Evolutionary conservation across 2,888 invertebrate species (phyloP), one percentile per base, ranked within the genome.

Genomic region (Nephrotoma appendiculata): DNA sequence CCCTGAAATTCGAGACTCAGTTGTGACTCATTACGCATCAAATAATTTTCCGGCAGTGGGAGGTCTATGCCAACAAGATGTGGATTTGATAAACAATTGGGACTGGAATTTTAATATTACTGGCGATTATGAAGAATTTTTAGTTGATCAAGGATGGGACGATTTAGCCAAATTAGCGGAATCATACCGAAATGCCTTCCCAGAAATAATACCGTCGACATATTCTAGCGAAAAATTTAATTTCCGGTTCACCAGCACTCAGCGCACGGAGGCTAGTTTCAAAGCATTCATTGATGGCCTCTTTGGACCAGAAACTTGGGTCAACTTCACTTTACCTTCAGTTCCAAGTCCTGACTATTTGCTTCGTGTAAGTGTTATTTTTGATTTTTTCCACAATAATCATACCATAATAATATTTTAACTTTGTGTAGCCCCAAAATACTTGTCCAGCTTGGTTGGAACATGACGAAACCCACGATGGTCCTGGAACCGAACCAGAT

Each of bases 151-250:
- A 87, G 94, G 94, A 0, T 94, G 94, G 89, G 93, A 95, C 89
- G 95, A 95, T 89, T 91, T 95, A 43, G 94, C 93, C 89, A 93
- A 94, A 86, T 91, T 96, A 1, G 96, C 96, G 0, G 93, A 94
- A 89, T 92, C 95, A 42, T 95, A 95, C 91, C 94, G 94, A 89
- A 92, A 93, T 31, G 93, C 93, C 89, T 96, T 94, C 90, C 94
- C 95, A 0, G 92, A 93, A 0, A 91, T 96, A 0, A 91, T 96
- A 31, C 92, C 92, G 43, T 90, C 88, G 3, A 92, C 92, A 0
- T 93, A 93, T 86, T 92, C 92, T 86, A 90, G 91, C 42, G 90
- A 92, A 87, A 91, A 94, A 87, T 95, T 93, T 89, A 91, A 95
- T 93, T 95, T 96, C 89, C 93, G 94, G 83, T 92, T 94, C 19